Conservation (phyloP, 2,113 vertebrate genomes). For the Podilymbus podiceps region DNA sequence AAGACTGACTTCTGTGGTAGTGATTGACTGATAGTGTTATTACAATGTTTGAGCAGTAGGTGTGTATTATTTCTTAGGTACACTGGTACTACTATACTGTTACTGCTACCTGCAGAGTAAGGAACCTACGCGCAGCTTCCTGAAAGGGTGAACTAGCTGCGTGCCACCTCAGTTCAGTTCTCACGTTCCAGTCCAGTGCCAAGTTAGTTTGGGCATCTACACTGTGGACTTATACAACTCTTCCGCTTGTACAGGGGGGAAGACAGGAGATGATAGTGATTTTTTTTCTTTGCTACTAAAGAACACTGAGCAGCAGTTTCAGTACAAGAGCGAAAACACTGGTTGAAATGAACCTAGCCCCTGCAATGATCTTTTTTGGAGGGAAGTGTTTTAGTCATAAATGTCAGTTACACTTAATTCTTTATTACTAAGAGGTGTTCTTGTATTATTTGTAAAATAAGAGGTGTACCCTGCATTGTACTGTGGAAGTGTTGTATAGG, state of each 20-base stretch:
- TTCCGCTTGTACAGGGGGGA: not conserved
- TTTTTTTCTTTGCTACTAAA: not conserved
- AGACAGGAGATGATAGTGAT: not conserved
- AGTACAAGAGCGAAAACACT: not conserved
- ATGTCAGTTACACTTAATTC: not conserved
- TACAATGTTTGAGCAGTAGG: not conserved
- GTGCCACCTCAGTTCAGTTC: not conserved
- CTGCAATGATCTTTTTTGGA: not conserved
- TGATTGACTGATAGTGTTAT: not conserved
- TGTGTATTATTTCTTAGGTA: not conserved
- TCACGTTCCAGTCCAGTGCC: not conserved
- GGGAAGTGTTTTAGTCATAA: not conserved
- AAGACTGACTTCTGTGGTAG: not conserved
- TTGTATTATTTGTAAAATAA: not conserved
- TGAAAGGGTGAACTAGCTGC: not conserved
- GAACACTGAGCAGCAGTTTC: not conserved
- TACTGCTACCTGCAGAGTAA: not conserved
- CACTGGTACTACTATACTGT: not conserved
- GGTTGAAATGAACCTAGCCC: not conserved
- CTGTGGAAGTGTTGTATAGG: not conserved
- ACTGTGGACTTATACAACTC: not conserved
- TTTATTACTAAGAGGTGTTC: not conserved
- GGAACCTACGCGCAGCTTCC: not conserved
- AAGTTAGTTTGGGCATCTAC: not conserved
- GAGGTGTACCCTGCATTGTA: not conserved